Base-by-base conservation (phyloP, 1,140 invertebrate genomes). In the Armadillidium nasatum region DNA sequence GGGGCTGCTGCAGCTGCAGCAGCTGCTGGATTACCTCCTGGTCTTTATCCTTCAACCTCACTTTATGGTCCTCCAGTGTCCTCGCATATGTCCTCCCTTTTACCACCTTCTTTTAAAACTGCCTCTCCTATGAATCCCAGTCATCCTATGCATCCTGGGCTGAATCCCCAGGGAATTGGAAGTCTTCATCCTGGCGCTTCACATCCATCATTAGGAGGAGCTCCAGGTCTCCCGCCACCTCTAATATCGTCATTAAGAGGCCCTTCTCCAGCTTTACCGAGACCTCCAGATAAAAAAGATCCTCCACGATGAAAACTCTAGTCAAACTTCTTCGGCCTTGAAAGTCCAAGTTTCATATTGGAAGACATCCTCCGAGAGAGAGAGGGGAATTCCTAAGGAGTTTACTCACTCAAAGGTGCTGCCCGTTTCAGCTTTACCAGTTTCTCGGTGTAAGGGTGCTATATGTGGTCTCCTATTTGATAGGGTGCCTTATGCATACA, bases 281-380 rank as follows among this genome's bases (percentile, higher is more conserved):
- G 7, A 68, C 73, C 54, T 3, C 54, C 73, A 21, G 54, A 75
- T 44, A 74, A 74, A 67, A 74, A 74, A 67, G 73, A 74, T 54
- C 54, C 60, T 19, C 73, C 73, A 11, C 73, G 73, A 67, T 74
- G 21, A 67, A 50, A 4, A 11, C 33, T 67, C 23, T 23, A 10
- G 3, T 10, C 60, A 60, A 19, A 33, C n/a, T 33, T 60, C 50
- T 60, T 60, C 50, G 50, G 50, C 50, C 50, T 60, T 60, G 33
- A 33, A 33, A 33, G 33, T 33, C 33, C 33, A 33, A 33, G 33
- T 33, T 33, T 33, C 33, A 33, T 33, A 33, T 33, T n/a, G n/a
- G n/a, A n/a, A n/a, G n/a, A n/a, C n/a, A n/a, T n/a, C n/a, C n/a
- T n/a, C n/a, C n/a, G n/a, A n/a, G n/a, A n/a, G n/a, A n/a, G n/a